Conservation (phyloP, 2,888 invertebrate genomes). For the Cremastobaeus sp. region DNA sequence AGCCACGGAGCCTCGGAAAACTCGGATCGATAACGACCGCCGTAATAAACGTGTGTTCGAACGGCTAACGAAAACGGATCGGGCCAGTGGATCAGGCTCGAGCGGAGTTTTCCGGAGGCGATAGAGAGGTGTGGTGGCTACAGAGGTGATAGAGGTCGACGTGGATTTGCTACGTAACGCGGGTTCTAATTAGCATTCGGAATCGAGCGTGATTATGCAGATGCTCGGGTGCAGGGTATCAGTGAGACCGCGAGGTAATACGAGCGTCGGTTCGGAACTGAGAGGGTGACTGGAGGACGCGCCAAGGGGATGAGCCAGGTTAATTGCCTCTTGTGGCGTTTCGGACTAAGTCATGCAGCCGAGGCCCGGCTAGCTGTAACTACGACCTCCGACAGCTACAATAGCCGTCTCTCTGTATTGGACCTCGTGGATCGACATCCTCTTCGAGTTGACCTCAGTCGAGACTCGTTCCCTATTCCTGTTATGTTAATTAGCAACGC, state of each 20-base stretch:
- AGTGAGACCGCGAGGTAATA: constrained; percentile 62
- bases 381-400: constrained; percentile 26
- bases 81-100: constrained; percentile 8
- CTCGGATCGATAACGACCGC: constrained; percentile 11
- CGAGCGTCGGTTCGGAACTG: constrained; percentile 36
- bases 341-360: constrained; percentile 70
- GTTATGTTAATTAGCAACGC: constrained; percentile 69
- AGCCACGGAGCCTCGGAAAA: constrained; percentile 11
- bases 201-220: constrained; percentile 76
- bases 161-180: constrained; percentile 71
- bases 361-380: constrained; percentile 26
- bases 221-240: constrained; percentile 71
- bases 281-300: constrained; percentile 56
- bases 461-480: constrained; percentile 62
- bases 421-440: constrained; percentile 66
- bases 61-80: constrained; percentile 5
- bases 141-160: constrained; percentile 71
- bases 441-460: constrained; percentile 70
- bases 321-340: constrained; percentile 77
- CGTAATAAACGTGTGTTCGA: constrained; percentile 2
- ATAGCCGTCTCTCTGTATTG: constrained; percentile 65
- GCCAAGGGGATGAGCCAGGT: constrained; percentile 72
- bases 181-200: constrained; percentile 77
- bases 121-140: constrained; percentile 61
- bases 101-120: constrained; percentile 39